phyloP scores from a whole-genome alignment of 2,797 vertebrate species.

The Microtus agrestis region DNA sequence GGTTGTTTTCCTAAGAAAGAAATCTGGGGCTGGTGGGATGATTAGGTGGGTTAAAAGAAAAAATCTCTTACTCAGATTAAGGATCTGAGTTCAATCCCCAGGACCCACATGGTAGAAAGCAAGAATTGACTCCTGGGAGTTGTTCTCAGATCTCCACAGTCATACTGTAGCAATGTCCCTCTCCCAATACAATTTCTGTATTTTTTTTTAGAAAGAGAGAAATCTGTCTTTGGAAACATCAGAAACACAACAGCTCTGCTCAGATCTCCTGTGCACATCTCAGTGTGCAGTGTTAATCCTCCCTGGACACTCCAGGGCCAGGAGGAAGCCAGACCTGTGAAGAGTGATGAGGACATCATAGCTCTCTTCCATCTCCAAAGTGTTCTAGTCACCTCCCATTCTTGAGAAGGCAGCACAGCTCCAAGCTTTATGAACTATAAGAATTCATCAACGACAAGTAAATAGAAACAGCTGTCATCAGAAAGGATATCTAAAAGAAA shows the following conservation, averaged over 20 bases:
- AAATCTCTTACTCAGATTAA: background rate
- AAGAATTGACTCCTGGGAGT: background rate
- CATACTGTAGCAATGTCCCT: background rate
- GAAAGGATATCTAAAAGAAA: background rate
- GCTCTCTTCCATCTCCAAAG: background rate
- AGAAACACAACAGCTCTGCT: background rate
- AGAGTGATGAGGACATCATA: background rate
- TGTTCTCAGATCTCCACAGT: background rate
- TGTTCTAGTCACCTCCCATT: background rate
- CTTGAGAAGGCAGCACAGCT: background rate
- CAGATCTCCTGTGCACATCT: background rate
- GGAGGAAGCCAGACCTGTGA: background rate
- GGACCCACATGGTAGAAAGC: background rate
- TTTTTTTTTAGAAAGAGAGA: background rate
- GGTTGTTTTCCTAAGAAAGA: background rate
- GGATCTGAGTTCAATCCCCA: background rate
- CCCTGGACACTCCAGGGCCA: too few species aligned
- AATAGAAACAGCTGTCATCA: background rate
- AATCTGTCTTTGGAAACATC: background rate
- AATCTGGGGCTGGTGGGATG: background rate
- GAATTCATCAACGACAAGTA: constrained; percentile 2
- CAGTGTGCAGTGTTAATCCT: too few species aligned
- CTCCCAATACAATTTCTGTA: background rate
- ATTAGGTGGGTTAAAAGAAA: background rate
- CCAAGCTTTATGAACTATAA: background rate